Evolutionary conservation across 2,113 vertebrate genomes (phyloP).

Genomic region (Nothobranchius furzeri): DNA sequence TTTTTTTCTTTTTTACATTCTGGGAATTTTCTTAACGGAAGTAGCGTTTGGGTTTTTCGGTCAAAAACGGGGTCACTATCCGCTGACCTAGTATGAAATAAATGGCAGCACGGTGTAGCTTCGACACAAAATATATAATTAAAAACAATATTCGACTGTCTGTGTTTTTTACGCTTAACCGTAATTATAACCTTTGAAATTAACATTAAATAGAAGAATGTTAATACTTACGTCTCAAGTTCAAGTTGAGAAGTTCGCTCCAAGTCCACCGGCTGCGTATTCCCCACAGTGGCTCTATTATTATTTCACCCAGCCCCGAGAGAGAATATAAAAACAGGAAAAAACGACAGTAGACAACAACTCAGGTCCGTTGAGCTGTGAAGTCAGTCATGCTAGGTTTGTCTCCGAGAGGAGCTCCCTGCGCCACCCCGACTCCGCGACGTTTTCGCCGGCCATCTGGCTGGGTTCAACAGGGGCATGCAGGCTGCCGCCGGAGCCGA

Average conservation of each 20-base stretch:
- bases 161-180: conserved; percentile 13
- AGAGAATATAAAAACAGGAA: conserved; percentile 14
- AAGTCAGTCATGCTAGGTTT: not conserved
- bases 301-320: conserved; percentile 16
- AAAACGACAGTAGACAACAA: conserved; percentile 15
- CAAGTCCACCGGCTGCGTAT: conserved; percentile 47
- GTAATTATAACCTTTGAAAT: not conserved
- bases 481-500: conserved; percentile 51
- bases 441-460: conserved; percentile 35
- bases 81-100: conserved; percentile 34
- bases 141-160: too few species aligned
- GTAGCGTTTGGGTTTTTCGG: conserved; percentile 25
- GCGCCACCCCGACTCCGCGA: conserved; percentile 15
- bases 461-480: conserved; percentile 63
- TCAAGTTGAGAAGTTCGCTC: conserved; percentile 55
- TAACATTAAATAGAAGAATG: conserved; percentile 14
- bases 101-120: too few species aligned
- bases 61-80: conserved; percentile 48
- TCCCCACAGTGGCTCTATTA: conserved; percentile 32
- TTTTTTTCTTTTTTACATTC: too few species aligned
- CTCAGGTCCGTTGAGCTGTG: too few species aligned
- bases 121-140: too few species aligned
- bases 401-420: conserved; percentile 1
- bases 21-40: not conserved
- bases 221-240: conserved; percentile 56